Evolutionary conservation across 1,140 invertebrate genomes (phyloP).

Genomic region (Aphis craccivora): DNA sequence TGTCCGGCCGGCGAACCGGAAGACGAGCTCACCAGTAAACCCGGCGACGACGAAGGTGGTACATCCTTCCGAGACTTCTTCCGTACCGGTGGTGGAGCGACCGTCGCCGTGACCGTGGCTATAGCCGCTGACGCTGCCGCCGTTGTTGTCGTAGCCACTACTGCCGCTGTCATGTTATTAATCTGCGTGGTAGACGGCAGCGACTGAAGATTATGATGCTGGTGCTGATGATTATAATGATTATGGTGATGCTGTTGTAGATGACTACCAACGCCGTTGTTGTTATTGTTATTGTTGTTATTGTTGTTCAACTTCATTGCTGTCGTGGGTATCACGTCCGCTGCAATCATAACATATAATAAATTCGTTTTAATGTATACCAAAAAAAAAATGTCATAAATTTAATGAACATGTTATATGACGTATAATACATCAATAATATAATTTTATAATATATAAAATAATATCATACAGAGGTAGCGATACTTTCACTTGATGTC

Average conservation of each 20-base stretch:
- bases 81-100: not conserved
- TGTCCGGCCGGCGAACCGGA: slow-evolving; percentile 54
- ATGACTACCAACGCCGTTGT: not conserved
- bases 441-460: not conserved
- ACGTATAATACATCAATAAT: not conserved
- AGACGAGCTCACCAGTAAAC: slow-evolving; percentile 47
- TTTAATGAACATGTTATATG: not conserved
- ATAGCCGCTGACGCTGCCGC: not conserved
- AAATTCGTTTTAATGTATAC: not conserved
- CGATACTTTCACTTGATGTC: too few species aligned
- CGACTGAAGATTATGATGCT: not conserved
- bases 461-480: too few species aligned
- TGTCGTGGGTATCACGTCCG: not conserved
- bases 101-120: not conserved
- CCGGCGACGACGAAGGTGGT: slow-evolving; percentile 43
- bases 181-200: not conserved
- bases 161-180: not conserved
- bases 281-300: not conserved
- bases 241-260: not conserved
- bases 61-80: slow-evolving; percentile 47
- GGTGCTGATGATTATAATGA: not conserved
- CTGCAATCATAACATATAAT: not conserved
- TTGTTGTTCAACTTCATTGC: not conserved
- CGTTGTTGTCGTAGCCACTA: not conserved
- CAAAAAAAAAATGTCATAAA: not conserved